phyloP scores from a whole-genome alignment of 2,797 vertebrate genomes.

The Liasis olivaceus region DNA sequence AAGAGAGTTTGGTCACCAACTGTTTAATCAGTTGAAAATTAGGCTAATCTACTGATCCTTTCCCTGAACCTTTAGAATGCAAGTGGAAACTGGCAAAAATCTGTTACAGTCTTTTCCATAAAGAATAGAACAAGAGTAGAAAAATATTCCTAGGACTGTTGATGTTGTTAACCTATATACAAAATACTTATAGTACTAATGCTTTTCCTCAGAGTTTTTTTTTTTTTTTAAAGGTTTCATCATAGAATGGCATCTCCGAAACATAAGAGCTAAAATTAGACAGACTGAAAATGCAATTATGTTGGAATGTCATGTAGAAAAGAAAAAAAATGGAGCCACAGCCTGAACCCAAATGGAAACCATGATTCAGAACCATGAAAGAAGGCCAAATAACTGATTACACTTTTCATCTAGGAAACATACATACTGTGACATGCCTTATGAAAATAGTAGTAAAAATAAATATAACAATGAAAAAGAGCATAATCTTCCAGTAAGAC shows the following conservation, averaged over 20 bases:
- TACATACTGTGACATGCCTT: background rate
- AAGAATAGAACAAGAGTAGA: background rate
- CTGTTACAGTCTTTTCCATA: constrained; percentile 20
- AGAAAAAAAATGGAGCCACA: constrained; percentile 11
- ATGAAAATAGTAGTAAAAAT: background rate
- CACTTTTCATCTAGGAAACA: background rate
- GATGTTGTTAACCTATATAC: background rate
- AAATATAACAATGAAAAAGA: background rate
- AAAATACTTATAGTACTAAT: background rate
- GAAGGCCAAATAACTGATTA: background rate
- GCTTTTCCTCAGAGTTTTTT: background rate
- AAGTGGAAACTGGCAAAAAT: background rate
- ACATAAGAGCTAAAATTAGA: constrained; percentile 32
- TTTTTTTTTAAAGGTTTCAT: background rate
- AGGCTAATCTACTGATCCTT: constrained; percentile 1
- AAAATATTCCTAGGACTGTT: constrained; percentile 31
- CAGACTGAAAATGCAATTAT: constrained; percentile 25
- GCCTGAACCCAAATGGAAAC: background rate
- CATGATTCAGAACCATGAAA: constrained; percentile 7
- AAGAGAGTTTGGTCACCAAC: constrained; percentile 27
- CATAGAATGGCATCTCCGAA: constrained; percentile 29
- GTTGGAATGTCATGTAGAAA: constrained; percentile 23
- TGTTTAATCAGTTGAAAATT: constrained; percentile 39
- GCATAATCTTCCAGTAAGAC: background rate
- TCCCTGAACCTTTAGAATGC: constrained; percentile 37